Base-by-base conservation (phyloP, 2,888 invertebrate species). In the Scrobipalpa atriplicella region DNA sequence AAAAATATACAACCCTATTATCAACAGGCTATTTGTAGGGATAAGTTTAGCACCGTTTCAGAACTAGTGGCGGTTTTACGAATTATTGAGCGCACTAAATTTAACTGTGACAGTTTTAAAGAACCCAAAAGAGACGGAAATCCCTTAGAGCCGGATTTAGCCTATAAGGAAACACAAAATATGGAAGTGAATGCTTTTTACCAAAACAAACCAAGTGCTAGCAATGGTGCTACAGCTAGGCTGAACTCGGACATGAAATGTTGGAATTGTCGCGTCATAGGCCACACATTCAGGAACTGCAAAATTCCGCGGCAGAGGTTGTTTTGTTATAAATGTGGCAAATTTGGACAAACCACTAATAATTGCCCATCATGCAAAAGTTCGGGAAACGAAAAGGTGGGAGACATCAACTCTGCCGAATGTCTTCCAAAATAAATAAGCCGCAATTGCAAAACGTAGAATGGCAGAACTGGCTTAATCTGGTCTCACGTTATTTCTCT, bases 401-500 rank as follows among this genome's bases (percentile, higher is more conserved):
- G n/a, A 43, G 36, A 16, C 56, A 56, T 36, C 13, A 36, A 29
- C 56, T 29, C 67, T 67, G 69, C 68, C 67, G 62, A 64, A 47
- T 51, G 64, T 16, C 43, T 52, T 21, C 54, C 61, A 21, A 39
- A 39, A 19, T 18, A 21, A 29, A 64, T 58, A 29, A 43, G 29
- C 43, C 61, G n/a, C n/a, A n/a, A n/a, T n/a, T n/a, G n/a, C n/a
- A n/a, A n/a, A n/a, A n/a, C n/a, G n/a, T n/a, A n/a, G 70, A 68
- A 21, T 70, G 70, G 69, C 70, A 69, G 68, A 62, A 67, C 5
- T 70, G 70, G 70, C 38, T 69, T n/a, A 6, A 47, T 3, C 29
- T 52, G 13, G 58, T 70, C n/a, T 11, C 10, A 9, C 8, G 39
- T 21, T 66, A 36, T 62, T 52, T 66, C 16, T 9, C n/a, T 7